These are phyloP conservation scores for Nephrotoma guestfalica DNA, from an alignment of 2,888 invertebrate genomes.

Conservation along the genomic window DNA sequence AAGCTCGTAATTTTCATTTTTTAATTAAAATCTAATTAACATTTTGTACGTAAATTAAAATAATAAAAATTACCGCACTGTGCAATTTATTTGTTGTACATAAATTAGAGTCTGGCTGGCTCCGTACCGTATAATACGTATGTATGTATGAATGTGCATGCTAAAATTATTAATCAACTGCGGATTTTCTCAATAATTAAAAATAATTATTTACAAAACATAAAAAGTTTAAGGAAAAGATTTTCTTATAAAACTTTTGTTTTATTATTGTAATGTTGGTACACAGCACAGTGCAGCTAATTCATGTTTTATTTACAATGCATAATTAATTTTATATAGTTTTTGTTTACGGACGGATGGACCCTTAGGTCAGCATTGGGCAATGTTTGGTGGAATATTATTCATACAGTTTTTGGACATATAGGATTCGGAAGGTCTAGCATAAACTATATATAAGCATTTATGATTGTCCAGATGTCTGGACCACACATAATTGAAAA, in stretches of 20 bases:
- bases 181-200: not conserved
- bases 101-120: not conserved
- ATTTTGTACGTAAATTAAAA: not conserved
- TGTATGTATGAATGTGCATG: not conserved
- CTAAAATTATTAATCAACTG: not conserved
- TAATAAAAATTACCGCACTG: not conserved
- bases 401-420: no score
- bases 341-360: not conserved
- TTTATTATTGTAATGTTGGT: not conserved
- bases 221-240: no score
- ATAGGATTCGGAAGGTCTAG: no score
- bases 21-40: not conserved
- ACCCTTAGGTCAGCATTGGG: not conserved
- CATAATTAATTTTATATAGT: not conserved
- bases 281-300: not conserved
- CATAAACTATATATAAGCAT: no score
- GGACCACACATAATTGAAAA: no score
- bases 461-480: no score
- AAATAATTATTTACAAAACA: not conserved
- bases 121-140: no score
- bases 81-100: not conserved
- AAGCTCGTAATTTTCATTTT: not conserved
- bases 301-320: not conserved
- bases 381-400: not conserved
- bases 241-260: not conserved